These are phyloP conservation scores for Leguminivora glycinivorella DNA, from an alignment of 1,140 invertebrate genomes.

Conservation along the genomic window DNA sequence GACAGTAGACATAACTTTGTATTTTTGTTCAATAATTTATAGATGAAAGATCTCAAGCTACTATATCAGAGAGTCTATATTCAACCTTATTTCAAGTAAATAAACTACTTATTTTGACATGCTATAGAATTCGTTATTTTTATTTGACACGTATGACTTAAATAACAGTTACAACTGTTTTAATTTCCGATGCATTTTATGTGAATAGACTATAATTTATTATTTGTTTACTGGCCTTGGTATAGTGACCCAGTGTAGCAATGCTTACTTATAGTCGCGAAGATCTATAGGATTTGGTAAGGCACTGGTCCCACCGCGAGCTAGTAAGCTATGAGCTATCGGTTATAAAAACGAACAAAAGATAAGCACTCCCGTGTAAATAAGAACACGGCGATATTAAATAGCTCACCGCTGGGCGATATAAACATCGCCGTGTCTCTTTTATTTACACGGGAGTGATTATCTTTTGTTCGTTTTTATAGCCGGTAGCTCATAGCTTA, in stretches of 20 bases:
- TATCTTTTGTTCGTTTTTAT: too few relatives aligned
- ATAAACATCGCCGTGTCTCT: too few relatives aligned
- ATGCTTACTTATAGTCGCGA: too few relatives aligned
- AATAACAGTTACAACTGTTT: background rate
- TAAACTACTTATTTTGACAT: background rate
- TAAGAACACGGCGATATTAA: too few relatives aligned
- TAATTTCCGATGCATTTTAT: background rate
- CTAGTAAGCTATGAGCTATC: too few relatives aligned
- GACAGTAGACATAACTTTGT: background rate
- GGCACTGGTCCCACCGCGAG: too few relatives aligned
- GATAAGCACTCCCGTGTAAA: too few relatives aligned
- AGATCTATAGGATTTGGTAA: background rate
- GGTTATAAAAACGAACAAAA: too few relatives aligned
- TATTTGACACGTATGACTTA: background rate
- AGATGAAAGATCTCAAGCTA: background rate
- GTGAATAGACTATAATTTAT: constrained; percentile 5
- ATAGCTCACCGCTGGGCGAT: too few relatives aligned
- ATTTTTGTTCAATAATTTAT: background rate
- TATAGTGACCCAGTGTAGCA: background rate
- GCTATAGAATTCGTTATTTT: background rate
- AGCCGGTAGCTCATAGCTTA: too few relatives aligned
- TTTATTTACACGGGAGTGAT: too few relatives aligned
- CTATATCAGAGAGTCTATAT: background rate
- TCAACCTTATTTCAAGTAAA: background rate
- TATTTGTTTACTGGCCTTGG: constrained; percentile 2